Base-by-base conservation (phyloP, 2,888 invertebrate genomes). In the Ceriagrion tenellum region DNA sequence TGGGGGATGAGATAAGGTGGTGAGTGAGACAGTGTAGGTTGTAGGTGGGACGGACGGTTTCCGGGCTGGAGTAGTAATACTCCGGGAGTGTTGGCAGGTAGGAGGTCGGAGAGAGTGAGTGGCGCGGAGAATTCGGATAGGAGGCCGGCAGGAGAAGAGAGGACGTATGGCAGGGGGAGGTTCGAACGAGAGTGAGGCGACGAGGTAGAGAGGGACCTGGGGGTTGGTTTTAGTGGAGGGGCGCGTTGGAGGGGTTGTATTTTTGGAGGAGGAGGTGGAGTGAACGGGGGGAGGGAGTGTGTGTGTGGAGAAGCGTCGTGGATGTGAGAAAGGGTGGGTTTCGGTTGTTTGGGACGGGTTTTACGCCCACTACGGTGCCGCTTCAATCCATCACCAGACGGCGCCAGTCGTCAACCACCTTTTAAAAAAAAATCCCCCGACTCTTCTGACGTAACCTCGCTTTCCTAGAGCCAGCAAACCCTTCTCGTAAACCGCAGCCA, bases 381-480 rank as follows among this genome's bases (percentile, higher is more conserved):
- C 93, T 69, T 69, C 93, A 93, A 93, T 93, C 69, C 93, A 93
- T 93, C 93, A 74, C 93, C 93, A 93, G 69, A 93, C 93, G 63
- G 91, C 91, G 91, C 91, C 91, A 63, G 69, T 69, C 93, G 93
- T 93, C 93, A 93, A 93, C 69, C 69, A 47, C 69, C 93, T 93
- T 93, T 93, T 18, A 93, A 93, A 91, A 81, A 81, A 74, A n/a
- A 0, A 23, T 4, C 35, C 26, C 35, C n/a, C 30, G 81, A 23
- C 81, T 26, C 81, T 81, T n/a, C 81, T 35, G 81, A 81, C 81
- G 81, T 81, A 69, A 69, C 69, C 69, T 69, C 81, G 35, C 35
- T 30, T 81, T 81, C 81, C 30, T 35, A 81, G 81, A 81, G 81
- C 81, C 81, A 16, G 81, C 16, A 81, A 81, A 30, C 13, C 81